Conservation (phyloP, 2,888 invertebrate species). For the Spicauda simplicius region DNA sequence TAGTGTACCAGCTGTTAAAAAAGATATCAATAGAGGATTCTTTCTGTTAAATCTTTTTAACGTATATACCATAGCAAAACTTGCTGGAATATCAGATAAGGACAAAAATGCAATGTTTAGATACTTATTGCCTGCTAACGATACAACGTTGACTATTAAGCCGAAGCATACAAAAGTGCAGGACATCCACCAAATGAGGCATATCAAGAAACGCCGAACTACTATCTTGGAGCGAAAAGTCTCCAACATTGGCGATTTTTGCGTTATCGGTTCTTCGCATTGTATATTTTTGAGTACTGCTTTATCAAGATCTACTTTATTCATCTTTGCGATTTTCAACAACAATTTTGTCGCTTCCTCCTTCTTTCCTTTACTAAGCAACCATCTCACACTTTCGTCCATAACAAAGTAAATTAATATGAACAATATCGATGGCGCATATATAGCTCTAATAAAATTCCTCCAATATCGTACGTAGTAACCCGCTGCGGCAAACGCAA, state of each 20-base stretch:
- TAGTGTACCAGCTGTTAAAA: constrained; percentile 77
- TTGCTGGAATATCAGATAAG: constrained; percentile 84
- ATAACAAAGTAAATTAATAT: constrained; percentile 86
- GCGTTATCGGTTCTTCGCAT: constrained; percentile 46
- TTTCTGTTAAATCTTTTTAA: constrained; percentile 81
- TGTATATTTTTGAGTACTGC: constrained; percentile 50
- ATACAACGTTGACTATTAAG: constrained; percentile 88
- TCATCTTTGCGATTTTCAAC: constrained; percentile 80
- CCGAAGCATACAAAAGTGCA: constrained; percentile 83
- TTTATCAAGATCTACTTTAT: constrained; percentile 56
- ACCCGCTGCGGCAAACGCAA: constrained; percentile 86
- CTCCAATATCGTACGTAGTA: constrained; percentile 88
- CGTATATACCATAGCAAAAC: constrained; percentile 76
- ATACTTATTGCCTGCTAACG: constrained; percentile 89
- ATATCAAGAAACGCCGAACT: constrained; percentile 55
- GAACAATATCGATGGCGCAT: constrained; percentile 87
- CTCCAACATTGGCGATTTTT: constrained; percentile 46
- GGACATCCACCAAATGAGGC: constrained; percentile 62
- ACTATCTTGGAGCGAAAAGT: constrained; percentile 55
- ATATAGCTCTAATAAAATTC: constrained; percentile 85
- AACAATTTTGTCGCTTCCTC: constrained; percentile 86
- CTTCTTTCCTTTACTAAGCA: constrained; percentile 87
- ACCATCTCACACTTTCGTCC: constrained; percentile 90
- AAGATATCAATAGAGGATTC: constrained; percentile 75
- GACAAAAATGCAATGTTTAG: constrained; percentile 88